Percentiles rank a stretch among this genome's conserved stretches.
Conservation (phyloP, 30 jellyfish, hydroid and myxozoan genomes). For the Cassiopea andromeda region DNA sequence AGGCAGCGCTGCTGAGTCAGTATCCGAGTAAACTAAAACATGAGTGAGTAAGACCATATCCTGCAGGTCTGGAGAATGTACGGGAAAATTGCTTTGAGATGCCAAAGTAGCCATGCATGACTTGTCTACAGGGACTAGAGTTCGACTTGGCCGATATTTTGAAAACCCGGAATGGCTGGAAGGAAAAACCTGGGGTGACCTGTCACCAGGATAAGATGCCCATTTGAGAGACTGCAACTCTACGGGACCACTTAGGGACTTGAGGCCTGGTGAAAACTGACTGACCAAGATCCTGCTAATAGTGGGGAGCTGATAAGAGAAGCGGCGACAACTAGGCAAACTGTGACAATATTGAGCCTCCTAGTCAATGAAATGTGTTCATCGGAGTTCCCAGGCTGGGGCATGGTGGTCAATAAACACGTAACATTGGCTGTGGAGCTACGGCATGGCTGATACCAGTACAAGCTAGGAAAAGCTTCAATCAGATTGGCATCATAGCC, state of each 20-base stretch:
- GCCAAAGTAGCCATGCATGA: background rate
- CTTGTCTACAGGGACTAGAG: background rate
- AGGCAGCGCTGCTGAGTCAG: too few species aligned
- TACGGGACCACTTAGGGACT: conserved; percentile 26
- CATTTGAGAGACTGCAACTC: conserved; percentile 12
- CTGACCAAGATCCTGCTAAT: background rate
- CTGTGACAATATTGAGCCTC: conserved; percentile 19
- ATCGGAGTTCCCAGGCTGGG: background rate
- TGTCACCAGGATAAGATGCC: background rate
- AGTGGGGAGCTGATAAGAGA: background rate
- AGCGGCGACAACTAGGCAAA: background rate
- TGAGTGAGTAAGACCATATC: too few species aligned
- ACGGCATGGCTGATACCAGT: background rate
- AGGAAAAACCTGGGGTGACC: background rate
- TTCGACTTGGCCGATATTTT: background rate
- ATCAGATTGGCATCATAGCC: conserved; percentile 41
- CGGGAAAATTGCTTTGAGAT: background rate
- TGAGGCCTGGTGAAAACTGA: conserved; percentile 34
- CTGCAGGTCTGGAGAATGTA: too few species aligned
- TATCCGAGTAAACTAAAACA: too few species aligned
- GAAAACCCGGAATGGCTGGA: background rate
- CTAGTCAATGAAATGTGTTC: background rate
- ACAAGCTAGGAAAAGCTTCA: background rate
- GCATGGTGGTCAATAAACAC: background rate
- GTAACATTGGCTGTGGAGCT: conserved; percentile 1